phyloP scores from a whole-genome alignment of 2,888 invertebrate genomes.

The Gandaritis pyraliata region DNA sequence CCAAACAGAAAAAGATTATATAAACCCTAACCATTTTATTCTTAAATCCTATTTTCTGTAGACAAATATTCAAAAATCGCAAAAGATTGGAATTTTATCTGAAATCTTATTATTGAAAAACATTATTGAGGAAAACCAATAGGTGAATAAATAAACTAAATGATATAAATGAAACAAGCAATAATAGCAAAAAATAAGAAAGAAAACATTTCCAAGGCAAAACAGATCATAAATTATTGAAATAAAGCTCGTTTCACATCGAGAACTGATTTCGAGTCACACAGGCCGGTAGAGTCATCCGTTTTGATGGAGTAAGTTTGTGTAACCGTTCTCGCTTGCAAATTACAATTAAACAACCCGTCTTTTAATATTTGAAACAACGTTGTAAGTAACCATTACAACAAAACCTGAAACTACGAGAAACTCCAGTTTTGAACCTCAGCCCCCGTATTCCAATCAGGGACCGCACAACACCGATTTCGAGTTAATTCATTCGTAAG shows the following conservation, averaged over 20 bases:
- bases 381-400: slow-evolving; percentile 14
- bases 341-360: slow-evolving; percentile 38
- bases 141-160: no score
- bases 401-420: neutral
- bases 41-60: no score
- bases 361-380: slow-evolving; percentile 32
- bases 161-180: no score
- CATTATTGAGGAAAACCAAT: no score
- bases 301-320: slow-evolving; percentile 34
- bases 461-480: no score
- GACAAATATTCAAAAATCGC: no score
- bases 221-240: neutral
- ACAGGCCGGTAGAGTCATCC: slow-evolving; percentile 4
- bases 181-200: neutral
- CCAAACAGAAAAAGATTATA: no score
- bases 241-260: slow-evolving; percentile 2
- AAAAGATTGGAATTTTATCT: no score
- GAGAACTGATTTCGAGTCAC: slow-evolving; percentile 1
- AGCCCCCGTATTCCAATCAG: no score
- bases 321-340: slow-evolving; percentile 33
- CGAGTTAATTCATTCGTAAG: no score
- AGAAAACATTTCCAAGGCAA: neutral
- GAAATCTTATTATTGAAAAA: no score
- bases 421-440: neutral
- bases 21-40: no score